Evolutionary conservation across 2,888 invertebrate genomes (phyloP), one percentile per base, ranked within the genome.

Genomic region (Drosophila macrospina): DNA sequence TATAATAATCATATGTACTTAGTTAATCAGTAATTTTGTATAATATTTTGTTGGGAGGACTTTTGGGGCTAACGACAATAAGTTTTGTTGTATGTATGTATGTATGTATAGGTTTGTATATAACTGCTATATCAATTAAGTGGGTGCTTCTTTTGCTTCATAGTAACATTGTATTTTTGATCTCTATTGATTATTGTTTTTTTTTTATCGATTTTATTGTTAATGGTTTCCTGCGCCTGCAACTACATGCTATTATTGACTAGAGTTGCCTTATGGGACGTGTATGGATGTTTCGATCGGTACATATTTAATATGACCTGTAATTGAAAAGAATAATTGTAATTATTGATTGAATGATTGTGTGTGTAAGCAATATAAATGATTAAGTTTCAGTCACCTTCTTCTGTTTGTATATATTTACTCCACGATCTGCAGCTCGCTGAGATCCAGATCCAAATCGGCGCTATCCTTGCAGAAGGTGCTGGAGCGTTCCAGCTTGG

Each of bases 391-490:
- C 6, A 16, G 55, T 26, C 13, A 74, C 70, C 69, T 37, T 42
- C 54, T 26, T n/a, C 66, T 66, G 65, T 44, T 42, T 61, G 47
- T 39, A 6, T 56, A 13, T 39, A 51, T 69, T 66, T 90, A 92
- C 83, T 92, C 92, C 64, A 92, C 90, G 67, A 92, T 91, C 75
- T 92, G 91, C 74, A 92, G 81, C 54, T 92, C 92, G 51, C 90
- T 86, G 11, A 89, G 67, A 59, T 92, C 92, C 65, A 90, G 66
- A 34, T 88, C 82, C 47, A 79, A 30, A 63, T 92, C 91, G 71
- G 92, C 91, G 59, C 86, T 86, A 57, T 92, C 92, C 73, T 92
- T 92, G 84, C 92, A 92, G 67, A 92, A 92, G 32, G 92, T 92
- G 77, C 92, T 92, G n/a, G 92, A 92, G 24, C 92, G 88, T 72